Evolutionary conservation across 2,113 vertebrate genomes (phyloP).

Genomic region (Calyptommatus sinebrachiatus): DNA sequence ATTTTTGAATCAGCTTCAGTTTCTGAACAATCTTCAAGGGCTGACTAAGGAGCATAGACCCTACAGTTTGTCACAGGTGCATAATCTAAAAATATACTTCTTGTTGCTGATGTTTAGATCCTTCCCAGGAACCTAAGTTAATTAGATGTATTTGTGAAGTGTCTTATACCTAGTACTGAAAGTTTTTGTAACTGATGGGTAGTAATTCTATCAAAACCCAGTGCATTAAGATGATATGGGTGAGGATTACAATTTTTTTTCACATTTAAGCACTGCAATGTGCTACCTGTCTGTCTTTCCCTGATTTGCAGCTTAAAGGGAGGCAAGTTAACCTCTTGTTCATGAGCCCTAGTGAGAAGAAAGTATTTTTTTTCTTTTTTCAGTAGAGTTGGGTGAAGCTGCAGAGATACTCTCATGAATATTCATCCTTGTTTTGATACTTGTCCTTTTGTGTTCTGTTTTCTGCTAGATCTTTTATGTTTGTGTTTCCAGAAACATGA

Average conservation of each 20-base stretch:
- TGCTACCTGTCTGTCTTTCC: neutral
- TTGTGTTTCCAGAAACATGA: conserved; percentile 19
- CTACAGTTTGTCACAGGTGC: neutral
- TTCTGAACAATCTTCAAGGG: neutral
- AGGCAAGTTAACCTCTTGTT: conserved; percentile 10
- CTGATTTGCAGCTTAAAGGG: neutral
- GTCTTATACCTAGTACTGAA: no score
- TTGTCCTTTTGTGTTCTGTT: neutral
- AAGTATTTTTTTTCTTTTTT: neutral
- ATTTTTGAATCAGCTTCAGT: neutral
- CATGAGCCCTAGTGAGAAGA: neutral
- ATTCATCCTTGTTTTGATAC: conserved; percentile 17
- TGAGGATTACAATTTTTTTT: no score
- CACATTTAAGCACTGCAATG: neutral
- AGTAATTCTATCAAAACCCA: no score
- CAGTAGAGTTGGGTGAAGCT: neutral
- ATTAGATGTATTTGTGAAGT: no score
- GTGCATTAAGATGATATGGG: no score
- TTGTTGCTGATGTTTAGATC: neutral
- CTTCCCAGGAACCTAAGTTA: no score
- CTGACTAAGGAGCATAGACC: neutral
- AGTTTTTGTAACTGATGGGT: no score
- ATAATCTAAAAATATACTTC: no score
- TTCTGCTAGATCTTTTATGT: conserved; percentile 15
- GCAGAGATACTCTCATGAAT: neutral